Conservation (phyloP, 2,888 invertebrate genomes). For the Hetaerina titia region DNA sequence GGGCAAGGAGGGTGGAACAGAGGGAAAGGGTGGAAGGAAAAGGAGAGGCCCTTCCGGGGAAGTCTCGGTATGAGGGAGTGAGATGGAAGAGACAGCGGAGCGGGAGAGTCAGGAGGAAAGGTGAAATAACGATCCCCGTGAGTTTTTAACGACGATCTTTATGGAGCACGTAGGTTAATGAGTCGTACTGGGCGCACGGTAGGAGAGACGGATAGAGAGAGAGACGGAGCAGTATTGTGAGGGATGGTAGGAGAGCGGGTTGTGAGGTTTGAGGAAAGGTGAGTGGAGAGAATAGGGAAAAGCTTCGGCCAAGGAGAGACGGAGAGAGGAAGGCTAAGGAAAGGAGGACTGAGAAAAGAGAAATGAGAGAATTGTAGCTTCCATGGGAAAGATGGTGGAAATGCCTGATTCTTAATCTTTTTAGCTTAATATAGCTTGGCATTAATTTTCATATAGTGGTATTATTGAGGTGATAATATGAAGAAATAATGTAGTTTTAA, state of each 20-base stretch:
- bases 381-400: too few species aligned
- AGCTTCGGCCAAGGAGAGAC: not conserved
- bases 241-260: not conserved
- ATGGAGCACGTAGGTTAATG: constrained; percentile 50
- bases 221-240: not conserved
- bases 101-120: not conserved
- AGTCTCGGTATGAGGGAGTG: not conserved
- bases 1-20: not conserved
- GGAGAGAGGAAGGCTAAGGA: not conserved
- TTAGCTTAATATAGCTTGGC: too few species aligned
- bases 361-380: too few species aligned
- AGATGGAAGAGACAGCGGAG: not conserved
- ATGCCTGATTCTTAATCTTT: too few species aligned
- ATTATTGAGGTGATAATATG: too few species aligned
- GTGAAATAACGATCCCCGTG: constrained; percentile 41
- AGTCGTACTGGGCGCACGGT: not conserved
- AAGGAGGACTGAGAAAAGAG: too few species aligned
- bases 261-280: not conserved
- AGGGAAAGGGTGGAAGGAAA: not conserved
- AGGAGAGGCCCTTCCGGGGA: not conserved
- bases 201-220: not conserved
- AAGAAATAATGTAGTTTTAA: too few species aligned
- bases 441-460: too few species aligned
- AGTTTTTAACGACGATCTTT: constrained; percentile 56
- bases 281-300: not conserved